phyloP scores from a whole-genome alignment of 2,113 vertebrate genomes.

The Cyrtonyx montezumae region DNA sequence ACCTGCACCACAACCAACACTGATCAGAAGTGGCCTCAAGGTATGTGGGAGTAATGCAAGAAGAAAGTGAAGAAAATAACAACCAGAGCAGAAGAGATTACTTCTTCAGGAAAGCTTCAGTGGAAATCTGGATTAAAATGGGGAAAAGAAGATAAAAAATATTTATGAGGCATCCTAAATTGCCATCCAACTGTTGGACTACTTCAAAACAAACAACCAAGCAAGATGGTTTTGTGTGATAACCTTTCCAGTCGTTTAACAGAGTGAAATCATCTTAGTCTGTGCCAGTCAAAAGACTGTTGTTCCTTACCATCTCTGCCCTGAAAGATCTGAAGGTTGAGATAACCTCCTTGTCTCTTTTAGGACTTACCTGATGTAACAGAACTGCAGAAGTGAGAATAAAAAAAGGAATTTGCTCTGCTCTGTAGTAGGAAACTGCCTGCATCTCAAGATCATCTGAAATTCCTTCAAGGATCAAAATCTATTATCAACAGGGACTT shows the following conservation, averaged over 20 bases:
- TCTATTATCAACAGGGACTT: neutral
- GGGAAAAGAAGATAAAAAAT: neutral
- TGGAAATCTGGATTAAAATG: neutral
- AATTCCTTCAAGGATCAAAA: neutral
- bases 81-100: neutral
- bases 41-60: neutral
- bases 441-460: neutral
- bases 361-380: neutral
- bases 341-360: neutral
- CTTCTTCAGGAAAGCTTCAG: neutral
- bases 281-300: neutral
- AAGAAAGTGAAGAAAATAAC: neutral
- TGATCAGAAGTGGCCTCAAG: neutral
- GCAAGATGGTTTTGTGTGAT: neutral
- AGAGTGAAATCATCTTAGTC: neutral
- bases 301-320: neutral
- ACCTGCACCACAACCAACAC: neutral
- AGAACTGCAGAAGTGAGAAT: neutral
- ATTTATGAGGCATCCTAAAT: neutral
- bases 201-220: neutral
- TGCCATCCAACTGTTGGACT: neutral
- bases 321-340: neutral
- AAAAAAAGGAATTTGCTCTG: neutral
- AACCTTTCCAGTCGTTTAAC: neutral
- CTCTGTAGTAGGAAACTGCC: neutral